These are phyloP conservation scores for Gouania willdenowi DNA, from an alignment of 2,797 vertebrate genomes.

Conservation along the genomic window DNA sequence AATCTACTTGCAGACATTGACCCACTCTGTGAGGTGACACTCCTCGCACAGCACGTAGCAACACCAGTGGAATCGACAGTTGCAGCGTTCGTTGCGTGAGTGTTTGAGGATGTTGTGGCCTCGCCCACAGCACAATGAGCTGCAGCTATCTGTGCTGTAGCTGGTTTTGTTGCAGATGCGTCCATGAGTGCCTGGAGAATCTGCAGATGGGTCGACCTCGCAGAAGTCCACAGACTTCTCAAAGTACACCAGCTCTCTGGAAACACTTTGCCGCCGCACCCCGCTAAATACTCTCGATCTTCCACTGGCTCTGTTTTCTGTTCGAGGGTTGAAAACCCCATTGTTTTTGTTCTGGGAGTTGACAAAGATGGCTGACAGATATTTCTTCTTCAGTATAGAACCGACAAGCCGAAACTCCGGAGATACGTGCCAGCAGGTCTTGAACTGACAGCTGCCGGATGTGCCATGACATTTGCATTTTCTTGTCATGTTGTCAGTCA, in stretches of 20 bases:
- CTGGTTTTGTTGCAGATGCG: constrained; percentile 81
- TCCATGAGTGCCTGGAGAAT: constrained; percentile 83
- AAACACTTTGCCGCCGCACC: constrained; percentile 73
- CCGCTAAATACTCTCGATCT: constrained; percentile 35
- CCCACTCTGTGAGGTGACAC: constrained; percentile 88
- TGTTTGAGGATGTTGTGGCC: constrained; percentile 90
- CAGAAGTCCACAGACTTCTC: constrained; percentile 94
- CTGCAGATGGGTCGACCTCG: constrained; percentile 77
- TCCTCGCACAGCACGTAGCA: constrained; percentile 94
- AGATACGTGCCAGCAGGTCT: constrained; percentile 90
- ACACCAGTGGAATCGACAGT: constrained; percentile 93
- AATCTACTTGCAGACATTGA: constrained; percentile 84
- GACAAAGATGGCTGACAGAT: constrained; percentile 84
- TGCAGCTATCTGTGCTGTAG: constrained; percentile 80
- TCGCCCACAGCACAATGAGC: constrained; percentile 88
- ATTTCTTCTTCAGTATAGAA: constrained; percentile 80
- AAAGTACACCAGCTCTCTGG: constrained; percentile 87
- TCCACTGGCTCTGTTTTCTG: constrained; percentile 43
- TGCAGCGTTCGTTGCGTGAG: constrained; percentile 84
- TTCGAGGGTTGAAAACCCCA: constrained; percentile 84
- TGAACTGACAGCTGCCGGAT: constrained; percentile 92
- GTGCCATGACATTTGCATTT: constrained; percentile 93
- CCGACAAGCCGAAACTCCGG: constrained; percentile 88
- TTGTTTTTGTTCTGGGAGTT: constrained; percentile 92
- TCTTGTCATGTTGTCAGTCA: constrained; percentile 88